These are phyloP conservation scores for Mesaphorura yosii DNA, from an alignment of 1,140 invertebrate species.

Conservation along the genomic window DNA sequence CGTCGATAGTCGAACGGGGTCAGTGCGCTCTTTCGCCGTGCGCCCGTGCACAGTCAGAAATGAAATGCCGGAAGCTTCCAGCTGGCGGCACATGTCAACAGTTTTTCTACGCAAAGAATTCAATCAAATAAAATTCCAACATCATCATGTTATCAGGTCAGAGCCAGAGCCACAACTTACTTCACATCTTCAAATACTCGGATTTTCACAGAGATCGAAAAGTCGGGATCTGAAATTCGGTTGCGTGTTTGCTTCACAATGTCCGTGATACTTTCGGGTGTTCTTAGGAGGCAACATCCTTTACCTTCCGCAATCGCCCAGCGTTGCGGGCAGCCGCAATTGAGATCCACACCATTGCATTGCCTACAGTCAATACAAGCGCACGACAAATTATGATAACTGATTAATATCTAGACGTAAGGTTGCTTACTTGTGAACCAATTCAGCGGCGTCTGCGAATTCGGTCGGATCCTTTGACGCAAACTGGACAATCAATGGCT, in stretches of 20 bases:
- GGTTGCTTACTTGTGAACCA: slow-evolving; percentile 61
- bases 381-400: neutral
- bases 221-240: slow-evolving; percentile 52
- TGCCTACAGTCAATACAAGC: too few relatives aligned
- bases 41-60: slow-evolving; percentile 85
- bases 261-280: slow-evolving; percentile 72
- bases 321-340: slow-evolving; percentile 91
- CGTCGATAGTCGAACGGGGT: slow-evolving; percentile 59
- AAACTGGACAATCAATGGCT: slow-evolving; percentile 86
- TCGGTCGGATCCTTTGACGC: slow-evolving; percentile 73
- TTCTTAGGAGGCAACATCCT: slow-evolving; percentile 68
- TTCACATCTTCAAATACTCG: slow-evolving; percentile 52
- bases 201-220: slow-evolving; percentile 86
- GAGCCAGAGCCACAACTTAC: slow-evolving; percentile 24
- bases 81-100: slow-evolving; percentile 58
- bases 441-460: slow-evolving; percentile 69
- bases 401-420: neutral
- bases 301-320: slow-evolving; percentile 88
- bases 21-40: slow-evolving; percentile 64
- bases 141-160: neutral
- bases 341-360: slow-evolving; percentile 83
- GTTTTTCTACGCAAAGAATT: slow-evolving; percentile 37
- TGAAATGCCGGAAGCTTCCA: slow-evolving; percentile 72
- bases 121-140: neutral
- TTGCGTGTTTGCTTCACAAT: slow-evolving; percentile 64